These are phyloP conservation scores for Halcyon chelicuti DNA, from an alignment of 2,797 vertebrate species.

Conservation along the genomic window DNA sequence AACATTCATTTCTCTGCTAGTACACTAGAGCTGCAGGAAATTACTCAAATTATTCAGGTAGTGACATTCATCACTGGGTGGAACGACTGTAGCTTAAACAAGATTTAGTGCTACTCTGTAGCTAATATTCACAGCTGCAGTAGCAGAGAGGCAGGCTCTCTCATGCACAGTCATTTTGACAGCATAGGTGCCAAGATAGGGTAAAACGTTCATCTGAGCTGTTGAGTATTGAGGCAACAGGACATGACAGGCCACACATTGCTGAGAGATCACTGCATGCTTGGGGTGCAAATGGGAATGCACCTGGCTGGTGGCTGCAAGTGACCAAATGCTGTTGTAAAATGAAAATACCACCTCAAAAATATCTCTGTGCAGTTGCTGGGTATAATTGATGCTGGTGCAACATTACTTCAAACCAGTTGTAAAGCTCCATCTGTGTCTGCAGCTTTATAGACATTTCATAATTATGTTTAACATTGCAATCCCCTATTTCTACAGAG, in stretches of 20 bases:
- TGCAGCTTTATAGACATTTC: constrained; percentile 11
- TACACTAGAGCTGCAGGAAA: constrained; percentile 72
- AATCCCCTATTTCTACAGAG: neutral
- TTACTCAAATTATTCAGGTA: constrained; percentile 79
- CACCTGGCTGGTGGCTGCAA: constrained; percentile 28
- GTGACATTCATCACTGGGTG: constrained; percentile 69
- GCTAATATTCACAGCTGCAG: constrained; percentile 68
- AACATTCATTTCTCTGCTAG: constrained; percentile 73
- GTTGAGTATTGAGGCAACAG: constrained; percentile 47
- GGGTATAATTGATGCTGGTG: constrained; percentile 50
- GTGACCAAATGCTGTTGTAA: neutral
- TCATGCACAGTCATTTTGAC: constrained; percentile 49
- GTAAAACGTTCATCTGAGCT: constrained; percentile 34
- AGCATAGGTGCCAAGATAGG: neutral
- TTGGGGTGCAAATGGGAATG: neutral
- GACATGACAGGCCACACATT: neutral
- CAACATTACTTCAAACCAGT: constrained; percentile 20
- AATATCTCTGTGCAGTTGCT: constrained; percentile 18
- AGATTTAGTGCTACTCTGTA: constrained; percentile 62
- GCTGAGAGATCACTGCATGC: neutral
- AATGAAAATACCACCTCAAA: constrained; percentile 28
- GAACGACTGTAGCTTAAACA: constrained; percentile 69
- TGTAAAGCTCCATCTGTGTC: constrained; percentile 20
- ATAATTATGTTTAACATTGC: neutral
- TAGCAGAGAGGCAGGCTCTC: constrained; percentile 29